Evolutionary conservation across 1,140 invertebrate genomes (phyloP).

Genomic region (Dreissena rostriformis): DNA sequence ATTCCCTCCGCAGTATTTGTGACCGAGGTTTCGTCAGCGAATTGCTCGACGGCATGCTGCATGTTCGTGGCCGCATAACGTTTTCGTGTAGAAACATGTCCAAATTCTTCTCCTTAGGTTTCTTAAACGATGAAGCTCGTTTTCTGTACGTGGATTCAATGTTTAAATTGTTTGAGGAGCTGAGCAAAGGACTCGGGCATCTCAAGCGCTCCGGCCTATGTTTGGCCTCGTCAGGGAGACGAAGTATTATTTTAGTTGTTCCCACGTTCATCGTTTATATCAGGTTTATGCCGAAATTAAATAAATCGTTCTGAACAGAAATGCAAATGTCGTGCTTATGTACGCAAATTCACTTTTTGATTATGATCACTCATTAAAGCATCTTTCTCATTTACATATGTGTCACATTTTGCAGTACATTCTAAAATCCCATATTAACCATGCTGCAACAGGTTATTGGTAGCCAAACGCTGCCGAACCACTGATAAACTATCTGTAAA

Average conservation of each 20-base stretch:
- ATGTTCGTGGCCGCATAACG: constrained; percentile 70
- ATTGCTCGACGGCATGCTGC: constrained; percentile 70
- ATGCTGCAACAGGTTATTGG: too few relatives aligned
- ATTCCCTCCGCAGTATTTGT: constrained; percentile 57
- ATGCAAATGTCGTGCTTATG: too few relatives aligned
- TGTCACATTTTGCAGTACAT: too few relatives aligned
- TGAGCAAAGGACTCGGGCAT: constrained; percentile 22
- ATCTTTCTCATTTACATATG: too few relatives aligned
- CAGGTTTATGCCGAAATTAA: too few relatives aligned
- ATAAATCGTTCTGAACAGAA: too few relatives aligned
- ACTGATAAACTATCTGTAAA: too few relatives aligned
- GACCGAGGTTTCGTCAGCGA: constrained; percentile 58
- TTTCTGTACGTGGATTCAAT: constrained; percentile 58
- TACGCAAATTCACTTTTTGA: too few relatives aligned
- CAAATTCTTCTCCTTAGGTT: constrained; percentile 51
- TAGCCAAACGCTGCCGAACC: too few relatives aligned
- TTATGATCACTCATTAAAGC: too few relatives aligned
- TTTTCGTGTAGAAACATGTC: constrained; percentile 62
- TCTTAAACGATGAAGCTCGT: constrained; percentile 69
- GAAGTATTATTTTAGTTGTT: not conserved
- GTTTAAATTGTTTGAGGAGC: constrained; percentile 36
- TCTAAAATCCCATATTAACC: too few relatives aligned
- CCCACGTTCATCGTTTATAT: not conserved
- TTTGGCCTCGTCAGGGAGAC: constrained; percentile 4
- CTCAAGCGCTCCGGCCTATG: not conserved